These are phyloP conservation scores for Gonatopus flavifemur DNA, from an alignment of 1,140 invertebrate species.

Conservation along the genomic window DNA sequence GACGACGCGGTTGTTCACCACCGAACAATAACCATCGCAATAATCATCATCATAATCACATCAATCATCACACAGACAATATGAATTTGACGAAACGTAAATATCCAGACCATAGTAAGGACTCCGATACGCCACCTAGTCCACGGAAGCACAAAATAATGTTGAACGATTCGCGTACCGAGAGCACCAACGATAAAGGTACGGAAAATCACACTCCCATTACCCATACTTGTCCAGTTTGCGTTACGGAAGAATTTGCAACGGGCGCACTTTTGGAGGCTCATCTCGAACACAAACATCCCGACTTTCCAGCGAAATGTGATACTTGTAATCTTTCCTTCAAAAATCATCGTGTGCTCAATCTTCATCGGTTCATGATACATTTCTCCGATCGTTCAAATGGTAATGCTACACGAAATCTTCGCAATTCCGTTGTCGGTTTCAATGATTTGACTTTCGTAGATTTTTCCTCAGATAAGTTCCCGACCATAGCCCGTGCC, in stretches of 20 bases:
- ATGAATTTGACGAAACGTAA: slow-evolving; percentile 34
- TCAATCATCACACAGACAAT: background rate
- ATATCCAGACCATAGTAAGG: slow-evolving; percentile 26
- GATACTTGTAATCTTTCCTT: slow-evolving; percentile 70
- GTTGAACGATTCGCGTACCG: slow-evolving; percentile 22
- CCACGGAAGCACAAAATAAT: slow-evolving; percentile 39
- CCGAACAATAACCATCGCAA: background rate
- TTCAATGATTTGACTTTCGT: slow-evolving; percentile 78
- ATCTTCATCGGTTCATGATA: slow-evolving; percentile 65
- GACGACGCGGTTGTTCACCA: too few species aligned
- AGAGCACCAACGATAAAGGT: slow-evolving; percentile 23
- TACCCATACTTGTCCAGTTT: slow-evolving; percentile 59
- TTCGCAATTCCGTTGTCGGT: slow-evolving; percentile 57
- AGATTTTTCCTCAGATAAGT: slow-evolving; percentile 78
- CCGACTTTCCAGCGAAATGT: slow-evolving; percentile 70
- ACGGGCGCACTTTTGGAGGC: slow-evolving; percentile 63
- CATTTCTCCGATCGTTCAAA: slow-evolving; percentile 58
- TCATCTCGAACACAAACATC: slow-evolving; percentile 74
- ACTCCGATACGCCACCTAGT: slow-evolving; percentile 27
- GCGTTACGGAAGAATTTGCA: slow-evolving; percentile 64
- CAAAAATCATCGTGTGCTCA: slow-evolving; percentile 69
- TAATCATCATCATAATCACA: background rate
- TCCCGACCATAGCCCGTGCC: slow-evolving; percentile 72
- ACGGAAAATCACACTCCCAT: slow-evolving; percentile 9
- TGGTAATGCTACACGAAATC: slow-evolving; percentile 28